These are phyloP conservation scores for Hoplostethus atlanticus DNA, from an alignment of 2,797 vertebrate genomes.

Conservation along the genomic window DNA sequence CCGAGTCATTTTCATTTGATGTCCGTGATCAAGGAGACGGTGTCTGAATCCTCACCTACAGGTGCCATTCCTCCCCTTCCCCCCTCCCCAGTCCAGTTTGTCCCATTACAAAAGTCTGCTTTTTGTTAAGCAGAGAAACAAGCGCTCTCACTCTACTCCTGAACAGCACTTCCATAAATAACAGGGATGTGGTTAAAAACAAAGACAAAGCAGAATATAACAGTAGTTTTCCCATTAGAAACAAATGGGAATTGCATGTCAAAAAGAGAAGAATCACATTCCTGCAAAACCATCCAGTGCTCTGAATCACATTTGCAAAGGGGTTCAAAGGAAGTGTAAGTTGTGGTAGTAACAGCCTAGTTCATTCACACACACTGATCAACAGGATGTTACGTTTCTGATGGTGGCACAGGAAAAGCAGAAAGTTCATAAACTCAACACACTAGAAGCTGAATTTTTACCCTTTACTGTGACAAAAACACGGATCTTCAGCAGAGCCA, in stretches of 20 bases:
- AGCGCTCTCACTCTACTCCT: background rate
- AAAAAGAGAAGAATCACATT: background rate
- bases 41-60: background rate
- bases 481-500: too few relatives aligned
- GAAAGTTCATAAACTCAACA: constrained; percentile 22
- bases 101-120: background rate
- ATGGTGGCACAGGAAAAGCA: constrained; percentile 2
- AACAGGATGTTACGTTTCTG: constrained; percentile 28
- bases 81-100: too few relatives aligned
- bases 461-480: constrained; percentile 10
- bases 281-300: background rate
- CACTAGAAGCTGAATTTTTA: constrained; percentile 5
- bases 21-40: constrained; percentile 6
- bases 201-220: background rate
- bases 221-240: too few relatives aligned
- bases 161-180: background rate
- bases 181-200: background rate
- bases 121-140: background rate
- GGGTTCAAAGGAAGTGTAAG: background rate
- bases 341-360: background rate
- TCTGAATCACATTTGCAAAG: constrained; percentile 11
- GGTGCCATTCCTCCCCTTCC: background rate
- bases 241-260: too few relatives aligned
- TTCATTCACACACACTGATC: constrained; percentile 15
- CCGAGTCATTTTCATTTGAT: constrained; percentile 48